Conservation (phyloP, 2,888 invertebrate genomes). For the Tinea semifulvella region DNA sequence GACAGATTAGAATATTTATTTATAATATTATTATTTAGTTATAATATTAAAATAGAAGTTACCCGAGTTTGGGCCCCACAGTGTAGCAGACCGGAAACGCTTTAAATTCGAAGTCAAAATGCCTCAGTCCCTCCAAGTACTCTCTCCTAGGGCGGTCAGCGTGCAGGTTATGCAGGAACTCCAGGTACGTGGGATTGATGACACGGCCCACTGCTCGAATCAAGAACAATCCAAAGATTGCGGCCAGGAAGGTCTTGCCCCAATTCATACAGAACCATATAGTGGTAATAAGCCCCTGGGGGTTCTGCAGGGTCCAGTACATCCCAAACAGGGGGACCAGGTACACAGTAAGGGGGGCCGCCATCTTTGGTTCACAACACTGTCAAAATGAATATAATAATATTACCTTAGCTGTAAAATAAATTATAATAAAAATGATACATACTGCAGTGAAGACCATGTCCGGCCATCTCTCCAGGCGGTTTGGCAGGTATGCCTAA, state of each 20-base stretch:
- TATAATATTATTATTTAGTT: no score
- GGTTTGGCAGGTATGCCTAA: background rate
- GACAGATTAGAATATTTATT: no score
- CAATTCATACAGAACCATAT: no score
- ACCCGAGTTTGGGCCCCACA: slow-evolving; percentile 29
- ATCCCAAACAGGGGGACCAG: no score
- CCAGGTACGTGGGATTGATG: background rate
- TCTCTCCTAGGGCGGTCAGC: slow-evolving; percentile 31
- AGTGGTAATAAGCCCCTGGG: no score
- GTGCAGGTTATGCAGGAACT: background rate
- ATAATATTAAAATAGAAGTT: slow-evolving; percentile 17
- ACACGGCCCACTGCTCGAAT: background rate
- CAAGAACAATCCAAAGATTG: no score
- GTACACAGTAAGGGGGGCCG: no score
- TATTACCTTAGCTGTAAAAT: no score
- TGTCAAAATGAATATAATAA: no score
- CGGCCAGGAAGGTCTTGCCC: no score
- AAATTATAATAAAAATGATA: slow-evolving; percentile 2
- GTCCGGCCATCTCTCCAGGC: slow-evolving; percentile 2
- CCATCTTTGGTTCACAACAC: no score
- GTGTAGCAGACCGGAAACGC: slow-evolving; percentile 82
- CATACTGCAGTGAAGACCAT: background rate
- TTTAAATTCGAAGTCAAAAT: slow-evolving; percentile 89
- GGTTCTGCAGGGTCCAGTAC: no score
- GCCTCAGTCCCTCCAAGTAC: slow-evolving; percentile 65